phyloP scores from a whole-genome alignment of 2,888 invertebrate genomes.

The Nomada fabriciana region DNA sequence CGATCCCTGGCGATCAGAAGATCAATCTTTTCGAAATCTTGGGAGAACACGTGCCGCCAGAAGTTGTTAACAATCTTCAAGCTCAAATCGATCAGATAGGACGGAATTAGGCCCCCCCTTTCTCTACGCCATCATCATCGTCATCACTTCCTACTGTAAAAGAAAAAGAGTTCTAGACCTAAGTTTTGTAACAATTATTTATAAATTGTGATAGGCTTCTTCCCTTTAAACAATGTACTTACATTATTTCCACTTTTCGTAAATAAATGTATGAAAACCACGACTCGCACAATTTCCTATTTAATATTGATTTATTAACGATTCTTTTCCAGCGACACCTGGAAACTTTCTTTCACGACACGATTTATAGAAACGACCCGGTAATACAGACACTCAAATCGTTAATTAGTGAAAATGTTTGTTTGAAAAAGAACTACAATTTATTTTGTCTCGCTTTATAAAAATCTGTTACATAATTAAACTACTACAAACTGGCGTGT shows the following conservation, averaged over 20 bases:
- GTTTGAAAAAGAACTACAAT: conserved; percentile 22
- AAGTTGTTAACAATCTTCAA: conserved; percentile 95
- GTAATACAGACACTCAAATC: not conserved
- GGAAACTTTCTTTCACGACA: conserved; percentile 26
- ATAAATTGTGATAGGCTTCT: conserved; percentile 61
- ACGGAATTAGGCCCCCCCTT: conserved; percentile 85
- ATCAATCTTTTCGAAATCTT: conserved; percentile 94
- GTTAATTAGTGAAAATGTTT: not conserved
- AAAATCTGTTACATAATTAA: conserved; percentile 24
- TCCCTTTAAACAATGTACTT: conserved; percentile 49
- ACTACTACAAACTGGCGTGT: conserved; percentile 13
- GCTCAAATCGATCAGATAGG: conserved; percentile 94
- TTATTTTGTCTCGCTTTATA: conserved; percentile 29
- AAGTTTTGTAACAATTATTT: conserved; percentile 69
- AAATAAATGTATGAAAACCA: conserved; percentile 71
- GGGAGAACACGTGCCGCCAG: conserved; percentile 93
- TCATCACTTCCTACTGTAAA: conserved; percentile 55
- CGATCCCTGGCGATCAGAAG: conserved; percentile 93
- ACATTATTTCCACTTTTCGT: conserved; percentile 63
- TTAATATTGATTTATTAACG: not conserved
- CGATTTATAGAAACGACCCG: too few relatives aligned
- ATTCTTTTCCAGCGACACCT: not conserved
- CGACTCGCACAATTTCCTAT: not conserved
- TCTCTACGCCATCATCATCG: not conserved
- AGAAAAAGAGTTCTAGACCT: conserved; percentile 42